Conservation (phyloP, 2,113 vertebrate species). For the Pomatorhinus ruficollis region DNA sequence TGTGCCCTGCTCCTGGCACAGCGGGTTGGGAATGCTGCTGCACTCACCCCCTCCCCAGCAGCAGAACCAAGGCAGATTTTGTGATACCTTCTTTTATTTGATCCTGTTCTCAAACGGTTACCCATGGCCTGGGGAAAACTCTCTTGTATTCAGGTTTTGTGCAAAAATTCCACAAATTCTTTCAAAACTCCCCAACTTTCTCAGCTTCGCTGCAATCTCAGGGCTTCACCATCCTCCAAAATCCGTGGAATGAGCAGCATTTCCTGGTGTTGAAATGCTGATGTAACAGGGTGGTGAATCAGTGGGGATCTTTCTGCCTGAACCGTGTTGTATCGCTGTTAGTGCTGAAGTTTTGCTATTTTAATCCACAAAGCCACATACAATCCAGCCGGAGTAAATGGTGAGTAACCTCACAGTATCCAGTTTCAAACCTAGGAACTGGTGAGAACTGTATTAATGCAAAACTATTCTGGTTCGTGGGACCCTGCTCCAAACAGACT, state of each 20-base stretch:
- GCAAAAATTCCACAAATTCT: neutral
- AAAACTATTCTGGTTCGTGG: neutral
- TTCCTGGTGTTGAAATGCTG: neutral
- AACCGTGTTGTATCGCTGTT: neutral
- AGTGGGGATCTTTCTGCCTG: neutral
- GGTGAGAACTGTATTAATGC: neutral
- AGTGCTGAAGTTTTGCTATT: neutral
- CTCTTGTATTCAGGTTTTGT: fast-evolving
- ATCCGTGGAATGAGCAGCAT: constrained; percentile 1
- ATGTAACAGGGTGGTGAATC: constrained; percentile 6
- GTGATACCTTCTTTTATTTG: neutral
- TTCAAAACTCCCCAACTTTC: neutral
- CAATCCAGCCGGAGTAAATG: neutral
- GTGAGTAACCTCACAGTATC: fast-evolving
- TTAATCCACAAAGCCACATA: neutral
- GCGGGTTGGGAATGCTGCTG: fast-evolving
- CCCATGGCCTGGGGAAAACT: neutral
- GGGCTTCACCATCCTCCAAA: neutral
- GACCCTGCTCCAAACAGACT: neutral
- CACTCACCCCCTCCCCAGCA: neutral
- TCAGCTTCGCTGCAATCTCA: neutral
- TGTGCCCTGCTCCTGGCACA: neutral
- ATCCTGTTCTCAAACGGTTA: fast-evolving
- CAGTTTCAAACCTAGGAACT: neutral
- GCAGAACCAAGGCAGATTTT: neutral